Base-by-base conservation (phyloP, 1,140 invertebrate genomes). In the Pemphigus obesinymphae region DNA sequence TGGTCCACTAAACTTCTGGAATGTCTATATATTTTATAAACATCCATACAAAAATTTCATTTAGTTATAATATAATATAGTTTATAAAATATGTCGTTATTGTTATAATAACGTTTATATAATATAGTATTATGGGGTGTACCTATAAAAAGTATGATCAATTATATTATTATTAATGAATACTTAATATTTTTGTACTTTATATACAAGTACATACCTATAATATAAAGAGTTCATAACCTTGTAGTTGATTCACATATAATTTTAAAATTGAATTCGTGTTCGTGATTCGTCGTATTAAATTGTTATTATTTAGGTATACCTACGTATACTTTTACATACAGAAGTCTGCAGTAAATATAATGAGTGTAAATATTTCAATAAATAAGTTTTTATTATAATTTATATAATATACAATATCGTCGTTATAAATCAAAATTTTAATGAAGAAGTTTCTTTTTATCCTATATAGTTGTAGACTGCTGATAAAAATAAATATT, bases 1-100 rank as follows among this genome's bases (percentile, higher is more conserved):
- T 73, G 15, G 70, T 73, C 8, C 43, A 73, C 29, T 73, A 34
- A 73, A 34, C 26, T 73, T 50, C 70, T 73, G 70, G 13, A 70
- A 70, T 70, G 40, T 7, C 8, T 45, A 45, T 45, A 43, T 45
- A 6, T 29, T 45, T 23, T 70, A 50, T 50, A 26, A 45, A 70
- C 23, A 45, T 7, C 23, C 68, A 8, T 70, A 70, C 37, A 45
- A 45, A 70, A 13, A 45, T 70, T 70, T 70, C 7, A 45, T 45
- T 70, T 45, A 70, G 13, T n/a, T n/a, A n/a, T n/a, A n/a, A n/a
- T 26, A 2, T 55, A 0, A 8, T 45, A 66, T 66, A 70, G 23
- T 20, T 45, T 26, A 29, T 70, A 26, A 70, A n/a, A 70, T 45
- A 23, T 7, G 68, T 45, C 26, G 45, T 20, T 3, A 4, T 70